phyloP scores from a whole-genome alignment of 2,888 invertebrate species.

The Eupsilia transversa region DNA sequence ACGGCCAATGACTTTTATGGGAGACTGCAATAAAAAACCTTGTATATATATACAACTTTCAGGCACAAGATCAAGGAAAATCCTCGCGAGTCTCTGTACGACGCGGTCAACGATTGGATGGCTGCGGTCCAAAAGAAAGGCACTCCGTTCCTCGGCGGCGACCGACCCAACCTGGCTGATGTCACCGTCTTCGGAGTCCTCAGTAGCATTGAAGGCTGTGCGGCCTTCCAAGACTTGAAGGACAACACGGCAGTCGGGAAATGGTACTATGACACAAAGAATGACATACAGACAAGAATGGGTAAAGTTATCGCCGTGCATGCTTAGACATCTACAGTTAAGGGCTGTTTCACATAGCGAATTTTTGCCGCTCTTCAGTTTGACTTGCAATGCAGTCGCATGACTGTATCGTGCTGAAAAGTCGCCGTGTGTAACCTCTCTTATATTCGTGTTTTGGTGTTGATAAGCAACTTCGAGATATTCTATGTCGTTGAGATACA shows the following conservation, averaged over 20 bases:
- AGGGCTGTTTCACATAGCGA: constrained; percentile 1
- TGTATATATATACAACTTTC: constrained; percentile 66
- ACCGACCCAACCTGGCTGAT: constrained; percentile 97
- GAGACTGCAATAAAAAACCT: background rate
- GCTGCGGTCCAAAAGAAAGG: constrained; percentile 92
- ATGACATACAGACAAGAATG: constrained; percentile 90
- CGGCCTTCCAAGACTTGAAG: constrained; percentile 95
- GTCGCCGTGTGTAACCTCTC: constrained; percentile 8
- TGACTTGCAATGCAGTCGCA: background rate
- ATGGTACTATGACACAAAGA: constrained; percentile 95
- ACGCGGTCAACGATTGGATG: constrained; percentile 96
- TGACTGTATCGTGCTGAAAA: background rate
- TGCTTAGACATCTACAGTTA: constrained; percentile 52
- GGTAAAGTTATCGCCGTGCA: constrained; percentile 85
- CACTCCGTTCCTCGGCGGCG: constrained; percentile 96
- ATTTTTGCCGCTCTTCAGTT: background rate
- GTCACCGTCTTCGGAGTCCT: constrained; percentile 97
- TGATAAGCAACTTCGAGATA: constrained; percentile 35
- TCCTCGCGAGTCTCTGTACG: constrained; percentile 96
- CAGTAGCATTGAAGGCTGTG: constrained; percentile 97
- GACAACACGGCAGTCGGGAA: constrained; percentile 93
- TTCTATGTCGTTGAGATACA: constrained; percentile 10
- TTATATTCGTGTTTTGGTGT: constrained; percentile 51
- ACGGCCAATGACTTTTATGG: background rate
- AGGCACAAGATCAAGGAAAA: constrained; percentile 96